phyloP scores from a whole-genome alignment of 1,140 invertebrate genomes.

The Berghia stephanieae region DNA sequence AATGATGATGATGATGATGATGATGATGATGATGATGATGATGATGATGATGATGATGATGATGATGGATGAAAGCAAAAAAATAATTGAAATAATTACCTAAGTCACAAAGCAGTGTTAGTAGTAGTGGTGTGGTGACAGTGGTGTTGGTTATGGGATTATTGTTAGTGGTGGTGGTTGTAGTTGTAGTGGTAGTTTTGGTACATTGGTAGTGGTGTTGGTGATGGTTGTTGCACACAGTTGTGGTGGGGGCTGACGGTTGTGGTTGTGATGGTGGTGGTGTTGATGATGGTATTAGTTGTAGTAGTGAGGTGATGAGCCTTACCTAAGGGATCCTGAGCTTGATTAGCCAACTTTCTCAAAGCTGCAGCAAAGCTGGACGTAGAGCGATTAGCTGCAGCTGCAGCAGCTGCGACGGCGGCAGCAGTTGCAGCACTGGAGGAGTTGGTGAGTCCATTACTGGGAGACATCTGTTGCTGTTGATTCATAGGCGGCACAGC shows the following conservation, averaged over 20 bases:
- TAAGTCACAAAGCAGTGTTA: too few species aligned
- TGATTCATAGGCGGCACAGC: conserved; percentile 62
- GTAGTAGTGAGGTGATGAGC: background rate
- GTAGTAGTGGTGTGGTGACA: too few species aligned
- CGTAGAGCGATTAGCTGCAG: too few species aligned
- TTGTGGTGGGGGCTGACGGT: too few species aligned
- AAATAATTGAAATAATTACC: too few species aligned
- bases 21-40: background rate
- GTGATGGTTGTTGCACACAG: too few species aligned
- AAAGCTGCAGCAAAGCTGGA: conserved; percentile 81
- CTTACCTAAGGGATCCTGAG: conserved; percentile 67
- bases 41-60: background rate
- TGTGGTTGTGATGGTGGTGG: background rate
- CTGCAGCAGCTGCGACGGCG: conserved; percentile 57
- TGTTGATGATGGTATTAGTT: background rate
- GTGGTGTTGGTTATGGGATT: too few species aligned
- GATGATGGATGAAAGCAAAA: background rate
- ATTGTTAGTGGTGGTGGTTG: too few species aligned
- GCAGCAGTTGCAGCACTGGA: conserved; percentile 43
- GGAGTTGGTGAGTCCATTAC: conserved; percentile 53
- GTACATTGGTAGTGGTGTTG: too few species aligned
- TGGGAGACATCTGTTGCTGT: conserved; percentile 60
- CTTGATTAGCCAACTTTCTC: conserved; percentile 82
- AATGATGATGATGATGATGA: background rate
- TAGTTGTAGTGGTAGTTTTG: background rate